These are phyloP conservation scores for Tyria jacobaeae DNA, from an alignment of 2,888 invertebrate species.

Conservation along the genomic window DNA sequence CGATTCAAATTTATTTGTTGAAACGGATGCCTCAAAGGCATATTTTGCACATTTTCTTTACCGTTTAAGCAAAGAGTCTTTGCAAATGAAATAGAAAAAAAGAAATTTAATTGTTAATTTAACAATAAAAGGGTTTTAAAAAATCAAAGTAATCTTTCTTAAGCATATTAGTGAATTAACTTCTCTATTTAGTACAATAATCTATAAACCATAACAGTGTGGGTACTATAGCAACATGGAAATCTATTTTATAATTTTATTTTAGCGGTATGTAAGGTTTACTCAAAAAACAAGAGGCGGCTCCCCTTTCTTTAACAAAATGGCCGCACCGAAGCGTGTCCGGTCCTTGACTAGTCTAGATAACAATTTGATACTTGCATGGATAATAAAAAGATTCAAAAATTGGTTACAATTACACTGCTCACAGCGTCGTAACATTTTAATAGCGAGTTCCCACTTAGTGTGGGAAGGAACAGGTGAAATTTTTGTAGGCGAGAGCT, in stretches of 20 bases:
- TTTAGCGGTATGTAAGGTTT: neutral
- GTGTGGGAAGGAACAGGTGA: constrained; percentile 69
- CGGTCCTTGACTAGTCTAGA: constrained; percentile 63
- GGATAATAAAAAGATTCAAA: constrained; percentile 80
- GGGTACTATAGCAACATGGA: too few relatives aligned
- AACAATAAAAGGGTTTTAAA: too few relatives aligned
- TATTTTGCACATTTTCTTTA: too few relatives aligned
- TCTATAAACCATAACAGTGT: too few relatives aligned
- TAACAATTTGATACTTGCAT: constrained; percentile 80
- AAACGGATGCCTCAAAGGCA: too few relatives aligned
- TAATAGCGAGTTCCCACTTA: constrained; percentile 76
- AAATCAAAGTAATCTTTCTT: too few relatives aligned
- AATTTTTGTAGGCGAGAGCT: constrained; percentile 29
- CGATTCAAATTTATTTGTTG: too few relatives aligned
- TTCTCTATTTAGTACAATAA: too few relatives aligned
- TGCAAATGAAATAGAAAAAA: too few relatives aligned
- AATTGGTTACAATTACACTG: constrained; percentile 83
- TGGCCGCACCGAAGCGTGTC: constrained; percentile 59
- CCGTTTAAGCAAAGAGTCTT: too few relatives aligned
- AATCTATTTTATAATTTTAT: neutral
- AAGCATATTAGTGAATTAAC: too few relatives aligned
- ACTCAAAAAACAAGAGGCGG: constrained; percentile 25
- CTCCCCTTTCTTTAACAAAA: constrained; percentile 54
- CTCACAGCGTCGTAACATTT: constrained; percentile 81
- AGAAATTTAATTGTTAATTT: too few relatives aligned